These are phyloP conservation scores for Cydia splendana DNA, from an alignment of 1,140 invertebrate genomes.

Conservation along the genomic window DNA sequence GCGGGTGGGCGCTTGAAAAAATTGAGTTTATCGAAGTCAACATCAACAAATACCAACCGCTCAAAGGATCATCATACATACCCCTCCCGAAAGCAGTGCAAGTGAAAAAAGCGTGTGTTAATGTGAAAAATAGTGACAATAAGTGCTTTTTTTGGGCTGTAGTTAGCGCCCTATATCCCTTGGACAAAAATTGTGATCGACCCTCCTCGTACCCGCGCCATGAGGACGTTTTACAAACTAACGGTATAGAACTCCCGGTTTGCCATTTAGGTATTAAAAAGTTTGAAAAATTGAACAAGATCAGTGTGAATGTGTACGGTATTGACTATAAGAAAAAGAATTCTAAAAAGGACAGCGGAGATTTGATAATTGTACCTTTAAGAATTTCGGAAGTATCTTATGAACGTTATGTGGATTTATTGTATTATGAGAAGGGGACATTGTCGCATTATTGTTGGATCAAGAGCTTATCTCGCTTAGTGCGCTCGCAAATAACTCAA, in stretches of 20 bases:
- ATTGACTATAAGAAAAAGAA: neutral
- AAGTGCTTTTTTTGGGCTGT: constrained; percentile 20
- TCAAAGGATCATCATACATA: neutral
- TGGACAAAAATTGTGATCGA: neutral
- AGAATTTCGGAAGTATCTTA: neutral
- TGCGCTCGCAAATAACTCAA: neutral
- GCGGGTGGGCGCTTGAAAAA: constrained; percentile 23
- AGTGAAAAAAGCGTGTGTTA: constrained; percentile 9
- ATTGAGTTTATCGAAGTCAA: constrained; percentile 13
- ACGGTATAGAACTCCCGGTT: neutral
- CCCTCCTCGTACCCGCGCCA: neutral
- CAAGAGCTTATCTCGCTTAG: neutral
- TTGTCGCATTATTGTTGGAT: constrained; percentile 10
- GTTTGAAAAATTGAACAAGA: constrained; percentile 27
- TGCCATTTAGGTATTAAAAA: neutral
- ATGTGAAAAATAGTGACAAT: constrained; percentile 29
- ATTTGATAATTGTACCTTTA: neutral
- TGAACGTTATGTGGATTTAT: neutral
- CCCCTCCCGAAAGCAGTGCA: constrained; percentile 7
- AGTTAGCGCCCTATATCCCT: constrained; percentile 1
- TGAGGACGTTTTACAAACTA: neutral
- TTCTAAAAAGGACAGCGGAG: neutral
- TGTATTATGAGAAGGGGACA: neutral
- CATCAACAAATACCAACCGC: constrained; percentile 14
- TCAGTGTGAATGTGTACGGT: constrained; percentile 5